Percentiles rank a stretch among this genome's conserved stretches.
phyloP scores from a whole-genome alignment of 1,140 invertebrate species.

The Bombus confusus region DNA sequence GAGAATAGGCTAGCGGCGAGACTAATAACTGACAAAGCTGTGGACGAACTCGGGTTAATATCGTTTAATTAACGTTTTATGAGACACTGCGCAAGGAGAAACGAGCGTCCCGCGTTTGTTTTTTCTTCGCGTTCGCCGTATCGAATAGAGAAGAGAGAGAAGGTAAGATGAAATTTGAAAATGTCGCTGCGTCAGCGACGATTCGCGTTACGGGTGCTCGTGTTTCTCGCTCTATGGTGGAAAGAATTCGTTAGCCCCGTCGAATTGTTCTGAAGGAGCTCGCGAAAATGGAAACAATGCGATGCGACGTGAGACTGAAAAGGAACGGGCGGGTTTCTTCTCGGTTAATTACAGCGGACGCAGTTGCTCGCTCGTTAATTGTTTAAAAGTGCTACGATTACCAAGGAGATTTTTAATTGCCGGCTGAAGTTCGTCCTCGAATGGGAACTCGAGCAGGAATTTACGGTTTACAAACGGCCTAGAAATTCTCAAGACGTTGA shows the following conservation, averaged over 20 bases:
- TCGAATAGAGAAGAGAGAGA: background rate
- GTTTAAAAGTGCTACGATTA: constrained; percentile 34
- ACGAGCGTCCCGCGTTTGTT: background rate
- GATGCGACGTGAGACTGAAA: background rate
- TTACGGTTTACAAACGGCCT: background rate
- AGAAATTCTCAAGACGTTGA: background rate
- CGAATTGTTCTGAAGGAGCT: constrained; percentile 24
- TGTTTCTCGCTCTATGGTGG: background rate
- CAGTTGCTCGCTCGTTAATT: constrained; percentile 25
- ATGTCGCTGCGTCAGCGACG: constrained; percentile 17
- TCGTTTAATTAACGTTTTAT: background rate
- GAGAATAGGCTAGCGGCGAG: background rate
- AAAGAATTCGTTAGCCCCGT: constrained; percentile 25
- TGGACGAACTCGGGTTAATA: no score
- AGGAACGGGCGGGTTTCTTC: background rate
- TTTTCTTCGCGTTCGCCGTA: background rate
- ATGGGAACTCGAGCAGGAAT: background rate
- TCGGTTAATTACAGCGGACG: constrained; percentile 34
- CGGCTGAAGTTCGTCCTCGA: background rate
- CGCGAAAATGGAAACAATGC: constrained; percentile 25
- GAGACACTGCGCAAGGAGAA: no score
- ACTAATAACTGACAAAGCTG: no score
- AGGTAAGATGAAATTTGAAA: background rate
- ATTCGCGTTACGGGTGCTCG: constrained; percentile 22
- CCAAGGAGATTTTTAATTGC: constrained; percentile 30